Evolutionary conservation across 2,113 vertebrate genomes (phyloP).

Genomic region (Turdus rufiventris): DNA sequence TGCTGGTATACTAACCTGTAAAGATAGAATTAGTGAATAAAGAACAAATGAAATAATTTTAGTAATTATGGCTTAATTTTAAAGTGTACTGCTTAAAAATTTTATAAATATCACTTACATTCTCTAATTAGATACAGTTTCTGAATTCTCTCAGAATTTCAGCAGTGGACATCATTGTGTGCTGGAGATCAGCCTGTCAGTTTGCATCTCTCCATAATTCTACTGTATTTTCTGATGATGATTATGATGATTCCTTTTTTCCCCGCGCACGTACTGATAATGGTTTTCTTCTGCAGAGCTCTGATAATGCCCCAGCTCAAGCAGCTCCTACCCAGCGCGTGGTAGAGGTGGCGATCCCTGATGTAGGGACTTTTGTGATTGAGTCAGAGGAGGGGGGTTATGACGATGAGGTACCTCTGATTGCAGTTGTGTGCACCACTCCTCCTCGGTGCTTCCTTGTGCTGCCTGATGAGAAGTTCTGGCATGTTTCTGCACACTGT

Average conservation of each 20-base stretch:
- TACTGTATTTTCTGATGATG: background rate
- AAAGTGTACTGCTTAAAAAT: background rate
- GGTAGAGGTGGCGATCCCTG: constrained; percentile 92
- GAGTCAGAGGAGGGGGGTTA: constrained; percentile 94
- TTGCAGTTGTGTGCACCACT: constrained; percentile 37
- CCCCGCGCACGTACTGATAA: constrained; percentile 25
- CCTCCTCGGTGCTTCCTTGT: constrained; percentile 42
- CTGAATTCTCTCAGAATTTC: background rate
- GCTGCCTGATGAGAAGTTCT: constrained; percentile 46
- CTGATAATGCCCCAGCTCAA: constrained; percentile 74
- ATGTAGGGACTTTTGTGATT: constrained; percentile 92
- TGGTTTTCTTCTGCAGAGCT: constrained; percentile 78
- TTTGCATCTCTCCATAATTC: background rate
- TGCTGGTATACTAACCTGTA: background rate
- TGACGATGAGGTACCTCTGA: constrained; percentile 92
- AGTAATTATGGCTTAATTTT: background rate
- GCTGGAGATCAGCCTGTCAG: background rate
- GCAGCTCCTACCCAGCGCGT: constrained; percentile 81
- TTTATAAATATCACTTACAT: background rate
- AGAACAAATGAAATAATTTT: background rate
- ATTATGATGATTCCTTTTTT: background rate
- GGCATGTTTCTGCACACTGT: constrained; percentile 67
- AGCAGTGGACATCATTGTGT: background rate
- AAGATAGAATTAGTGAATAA: background rate
- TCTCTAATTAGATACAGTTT: background rate